A percentile compares a stretch with the other conserved stretches of the same genome.
These are phyloP conservation scores for Ataeniobius toweri DNA, from an alignment of 2,797 vertebrate genomes.

Conservation along the genomic window DNA sequence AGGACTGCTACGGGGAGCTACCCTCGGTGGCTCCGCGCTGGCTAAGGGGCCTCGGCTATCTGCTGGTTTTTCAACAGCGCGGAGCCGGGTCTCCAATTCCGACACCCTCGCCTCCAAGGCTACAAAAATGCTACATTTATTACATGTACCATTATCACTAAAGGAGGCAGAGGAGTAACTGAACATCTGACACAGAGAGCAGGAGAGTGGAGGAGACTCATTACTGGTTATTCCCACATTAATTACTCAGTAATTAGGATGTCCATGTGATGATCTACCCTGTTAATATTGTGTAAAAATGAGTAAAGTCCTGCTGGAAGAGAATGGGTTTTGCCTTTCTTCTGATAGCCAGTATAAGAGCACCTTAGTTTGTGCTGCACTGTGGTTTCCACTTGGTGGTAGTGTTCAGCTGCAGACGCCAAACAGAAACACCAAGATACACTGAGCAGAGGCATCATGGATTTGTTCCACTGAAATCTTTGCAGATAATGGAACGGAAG, in stretches of 20 bases:
- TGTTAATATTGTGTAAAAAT: neutral
- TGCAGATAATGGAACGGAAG: neutral
- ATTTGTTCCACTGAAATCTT: neutral
- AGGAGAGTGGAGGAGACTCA: too few relatives aligned
- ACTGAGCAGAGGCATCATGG: neutral
- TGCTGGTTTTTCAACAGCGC: too few relatives aligned
- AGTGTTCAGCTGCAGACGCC: conserved; percentile 30
- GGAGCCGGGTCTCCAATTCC: too few relatives aligned
- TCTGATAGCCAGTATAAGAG: neutral
- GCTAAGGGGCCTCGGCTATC: too few relatives aligned
- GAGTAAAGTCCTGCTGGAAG: neutral
- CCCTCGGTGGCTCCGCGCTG: too few relatives aligned
- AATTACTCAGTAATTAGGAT: neutral
- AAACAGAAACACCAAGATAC: neutral
- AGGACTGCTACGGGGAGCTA: too few relatives aligned
- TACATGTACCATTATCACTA: too few relatives aligned
- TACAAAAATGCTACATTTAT: too few relatives aligned
- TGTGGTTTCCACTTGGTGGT: conserved; percentile 47
- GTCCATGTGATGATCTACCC: neutral
- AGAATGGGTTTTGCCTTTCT: neutral
- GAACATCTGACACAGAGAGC: too few relatives aligned
- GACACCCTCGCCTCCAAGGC: too few relatives aligned
- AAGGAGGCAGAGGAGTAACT: too few relatives aligned
- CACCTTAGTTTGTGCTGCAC: conserved; percentile 12
- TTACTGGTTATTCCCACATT: neutral